Evolutionary conservation across 2,888 invertebrate species (phyloP), one percentile per base, ranked within the genome.

Genomic region (Thumatha senex): DNA sequence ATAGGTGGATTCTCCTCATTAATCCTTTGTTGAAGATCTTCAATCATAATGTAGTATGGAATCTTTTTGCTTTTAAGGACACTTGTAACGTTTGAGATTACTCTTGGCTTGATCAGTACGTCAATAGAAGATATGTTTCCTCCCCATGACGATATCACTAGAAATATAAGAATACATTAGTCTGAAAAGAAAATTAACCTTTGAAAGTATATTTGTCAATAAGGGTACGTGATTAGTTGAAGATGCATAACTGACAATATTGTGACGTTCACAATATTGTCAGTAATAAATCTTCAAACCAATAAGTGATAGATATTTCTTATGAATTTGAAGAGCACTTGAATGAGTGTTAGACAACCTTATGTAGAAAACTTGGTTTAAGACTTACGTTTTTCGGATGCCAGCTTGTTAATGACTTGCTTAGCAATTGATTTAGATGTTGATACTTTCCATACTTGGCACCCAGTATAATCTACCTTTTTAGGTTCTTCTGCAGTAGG

Each of bases 11-110:
- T 97, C 86, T 97, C 97, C 58, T 93, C 93, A 64, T 96, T 94
- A 56, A 97, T 97, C 42, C 95, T 95, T 69, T 92, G 92, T 80
- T 97, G 96, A 45, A 97, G 80, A 83, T 97, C 95, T 44, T 95
- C 93, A 68, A 97, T 96, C 40, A 96, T 84, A n/a, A 97, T 89
- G 46, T 94, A 92, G 74, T 93, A 96, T 15, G 92, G 79, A 50
- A 97, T 93, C 48, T 94, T 93, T 56, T 94, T 93, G 35, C 93
- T 89, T 48, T 90, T 86, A 33, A 97, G 91, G 48, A 93, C 86
- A 45, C 92, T 84, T 48, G 94, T 92, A 1, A 96, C 94, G 58
- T 93, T 93, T 41, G 92, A 86, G 43, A 95, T 80, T n/a, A 93
- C 92, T 42, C 93, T 89, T 1, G 93, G 92, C 70, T 94, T 94